A percentile compares a stretch with the other conserved stretches of the same genome.
Conservation (phyloP, 2,888 invertebrate genomes). For the Lamellibrachia satsuma region DNA sequence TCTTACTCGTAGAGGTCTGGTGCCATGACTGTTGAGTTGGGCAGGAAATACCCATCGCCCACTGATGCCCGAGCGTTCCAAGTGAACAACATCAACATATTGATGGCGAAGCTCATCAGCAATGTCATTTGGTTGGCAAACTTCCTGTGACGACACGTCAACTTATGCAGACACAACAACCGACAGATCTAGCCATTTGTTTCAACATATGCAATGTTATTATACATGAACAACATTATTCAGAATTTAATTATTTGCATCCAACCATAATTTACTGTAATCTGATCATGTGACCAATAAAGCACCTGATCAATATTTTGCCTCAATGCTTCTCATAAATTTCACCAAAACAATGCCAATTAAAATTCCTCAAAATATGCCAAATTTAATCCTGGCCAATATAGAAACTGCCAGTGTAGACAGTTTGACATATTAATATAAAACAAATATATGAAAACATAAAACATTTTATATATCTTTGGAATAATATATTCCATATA, state of each 20-base stretch:
- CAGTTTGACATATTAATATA: neutral
- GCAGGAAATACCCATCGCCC: neutral
- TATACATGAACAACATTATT: neutral
- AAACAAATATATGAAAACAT: neutral
- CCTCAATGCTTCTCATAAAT: too few relatives aligned
- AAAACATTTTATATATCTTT: neutral
- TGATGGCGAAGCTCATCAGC: slow-evolving; percentile 43
- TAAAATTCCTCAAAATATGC: neutral
- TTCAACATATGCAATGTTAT: neutral
- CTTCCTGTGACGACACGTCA: slow-evolving; percentile 29
- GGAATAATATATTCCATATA: neutral
- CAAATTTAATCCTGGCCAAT: neutral
- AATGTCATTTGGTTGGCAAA: slow-evolving; percentile 41
- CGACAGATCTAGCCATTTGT: neutral
- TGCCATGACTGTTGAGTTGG: neutral
- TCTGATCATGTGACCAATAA: neutral
- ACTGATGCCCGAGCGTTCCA: slow-evolving; percentile 42
- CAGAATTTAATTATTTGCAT: too few relatives aligned
- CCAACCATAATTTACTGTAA: too few relatives aligned
- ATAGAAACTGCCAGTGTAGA: neutral
- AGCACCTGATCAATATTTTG: too few relatives aligned
- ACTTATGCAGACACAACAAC: neutral
- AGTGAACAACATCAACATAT: slow-evolving; percentile 43
- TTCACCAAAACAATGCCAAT: neutral
- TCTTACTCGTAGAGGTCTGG: neutral